Evolutionary conservation across 2,888 invertebrate species (phyloP).

Genomic region (Caenorhabditis angaria): DNA sequence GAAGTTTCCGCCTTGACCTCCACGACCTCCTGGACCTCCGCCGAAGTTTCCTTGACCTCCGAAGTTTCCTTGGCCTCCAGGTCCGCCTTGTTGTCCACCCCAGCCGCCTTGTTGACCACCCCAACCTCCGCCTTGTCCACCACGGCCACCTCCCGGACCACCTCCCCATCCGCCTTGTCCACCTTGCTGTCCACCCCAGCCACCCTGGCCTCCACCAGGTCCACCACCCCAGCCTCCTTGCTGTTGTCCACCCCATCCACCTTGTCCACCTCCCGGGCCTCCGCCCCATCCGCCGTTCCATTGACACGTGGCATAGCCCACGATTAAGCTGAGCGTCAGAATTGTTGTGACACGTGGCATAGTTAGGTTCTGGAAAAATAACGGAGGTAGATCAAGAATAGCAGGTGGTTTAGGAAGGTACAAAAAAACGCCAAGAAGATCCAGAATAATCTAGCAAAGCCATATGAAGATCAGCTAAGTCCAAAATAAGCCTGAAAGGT

Average conservation of each 20-base stretch:
- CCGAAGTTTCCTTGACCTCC: too few species aligned
- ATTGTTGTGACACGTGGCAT: too few species aligned
- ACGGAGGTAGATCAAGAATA: too few species aligned
- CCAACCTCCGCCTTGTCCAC: not conserved
- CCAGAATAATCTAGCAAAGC: too few species aligned
- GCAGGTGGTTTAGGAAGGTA: too few species aligned
- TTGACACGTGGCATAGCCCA: not conserved
- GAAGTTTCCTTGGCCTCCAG: too few species aligned
- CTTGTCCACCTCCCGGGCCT: not conserved
- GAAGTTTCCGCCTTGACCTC: too few species aligned
- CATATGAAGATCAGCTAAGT: too few species aligned
- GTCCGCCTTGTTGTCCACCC: not conserved
- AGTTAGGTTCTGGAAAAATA: too few species aligned
- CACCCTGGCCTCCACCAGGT: not conserved
- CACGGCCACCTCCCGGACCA: not conserved
- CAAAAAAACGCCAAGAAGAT: too few species aligned
- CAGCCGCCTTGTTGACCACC: not conserved
- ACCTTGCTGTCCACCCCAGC: not conserved
- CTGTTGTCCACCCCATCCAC: not conserved
- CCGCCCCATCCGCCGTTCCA: not conserved
- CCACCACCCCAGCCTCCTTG: not conserved
- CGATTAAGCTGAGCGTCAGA: not conserved
- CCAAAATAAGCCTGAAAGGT: too few species aligned
- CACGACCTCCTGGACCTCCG: too few species aligned
- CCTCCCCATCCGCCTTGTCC: constrained; percentile 1